These are phyloP conservation scores for Perccottus glenii DNA, from an alignment of 2,113 vertebrate species.

Conservation along the genomic window DNA sequence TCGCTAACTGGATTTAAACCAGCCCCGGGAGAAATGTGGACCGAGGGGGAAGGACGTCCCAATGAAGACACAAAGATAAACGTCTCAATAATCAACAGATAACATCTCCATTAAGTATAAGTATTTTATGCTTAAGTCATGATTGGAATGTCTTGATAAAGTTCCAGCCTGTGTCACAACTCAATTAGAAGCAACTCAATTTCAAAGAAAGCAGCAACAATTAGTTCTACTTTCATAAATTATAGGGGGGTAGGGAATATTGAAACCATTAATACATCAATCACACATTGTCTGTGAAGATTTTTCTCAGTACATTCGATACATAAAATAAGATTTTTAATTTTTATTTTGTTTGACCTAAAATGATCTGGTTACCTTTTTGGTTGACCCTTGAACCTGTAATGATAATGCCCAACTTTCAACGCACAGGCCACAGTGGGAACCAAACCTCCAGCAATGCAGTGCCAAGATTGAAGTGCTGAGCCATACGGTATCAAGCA, in stretches of 20 bases:
- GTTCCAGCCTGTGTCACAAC: neutral
- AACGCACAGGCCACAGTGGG: constrained; percentile 35
- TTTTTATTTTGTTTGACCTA: no score
- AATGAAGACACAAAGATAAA: constrained; percentile 37
- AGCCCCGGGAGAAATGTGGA: neutral
- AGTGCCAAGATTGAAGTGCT: constrained; percentile 15
- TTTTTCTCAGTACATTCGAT: no score
- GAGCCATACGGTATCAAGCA: constrained; percentile 13
- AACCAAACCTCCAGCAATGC: neutral
- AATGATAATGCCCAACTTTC: neutral
- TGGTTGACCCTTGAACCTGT: neutral
- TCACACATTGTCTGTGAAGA: no score
- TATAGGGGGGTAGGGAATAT: no score
- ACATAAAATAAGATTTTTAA: no score
- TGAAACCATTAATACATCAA: no score
- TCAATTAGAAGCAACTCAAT: neutral
- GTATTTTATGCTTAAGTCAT: neutral
- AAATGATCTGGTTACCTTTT: neutral
- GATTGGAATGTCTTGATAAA: neutral
- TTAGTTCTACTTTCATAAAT: no score
- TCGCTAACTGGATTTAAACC: constrained; percentile 34
- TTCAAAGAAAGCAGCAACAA: no score
- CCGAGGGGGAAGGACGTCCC: neutral
- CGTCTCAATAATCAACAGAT: constrained; percentile 19
- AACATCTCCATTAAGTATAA: constrained; percentile 1